phyloP scores from a whole-genome alignment of 2,888 invertebrate species.

The Eupithecia subumbrata region DNA sequence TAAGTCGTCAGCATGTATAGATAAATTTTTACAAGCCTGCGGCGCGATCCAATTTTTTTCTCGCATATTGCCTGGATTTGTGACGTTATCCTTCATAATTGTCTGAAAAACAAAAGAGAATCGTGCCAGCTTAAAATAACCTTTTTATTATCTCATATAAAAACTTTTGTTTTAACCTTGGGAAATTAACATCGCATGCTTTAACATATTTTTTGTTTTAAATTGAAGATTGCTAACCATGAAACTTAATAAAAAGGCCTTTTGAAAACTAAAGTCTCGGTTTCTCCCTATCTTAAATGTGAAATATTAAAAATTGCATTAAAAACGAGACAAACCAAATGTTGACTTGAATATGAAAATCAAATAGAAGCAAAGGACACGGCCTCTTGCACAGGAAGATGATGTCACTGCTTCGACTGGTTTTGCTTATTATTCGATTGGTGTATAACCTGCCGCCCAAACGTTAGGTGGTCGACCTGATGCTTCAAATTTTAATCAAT shows the following conservation, averaged over 20 bases:
- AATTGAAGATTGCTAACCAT: constrained; percentile 2
- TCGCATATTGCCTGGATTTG: too few species aligned
- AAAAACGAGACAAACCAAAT: constrained; percentile 2
- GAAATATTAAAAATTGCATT: neutral
- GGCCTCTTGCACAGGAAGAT: constrained; percentile 77
- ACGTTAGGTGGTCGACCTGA: constrained; percentile 60
- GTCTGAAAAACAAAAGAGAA: too few species aligned
- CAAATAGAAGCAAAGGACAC: constrained; percentile 64
- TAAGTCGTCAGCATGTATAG: neutral
- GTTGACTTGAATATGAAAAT: constrained; percentile 28
- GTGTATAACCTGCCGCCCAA: constrained; percentile 64
- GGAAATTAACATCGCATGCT: constrained; percentile 7
- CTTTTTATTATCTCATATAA: neutral
- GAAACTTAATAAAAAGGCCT: neutral
- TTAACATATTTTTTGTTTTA: neutral
- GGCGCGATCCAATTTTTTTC: too few species aligned
- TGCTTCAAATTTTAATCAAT: constrained; percentile 35
- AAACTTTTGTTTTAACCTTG: constrained; percentile 3
- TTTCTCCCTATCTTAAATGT: neutral
- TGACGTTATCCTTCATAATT: too few species aligned
- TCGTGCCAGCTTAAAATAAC: too few species aligned
- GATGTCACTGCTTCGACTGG: constrained; percentile 81
- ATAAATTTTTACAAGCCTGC: too few species aligned
- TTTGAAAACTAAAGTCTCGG: neutral
- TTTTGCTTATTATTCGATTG: constrained; percentile 77